Evolutionary conservation across 2,113 vertebrate species (phyloP), one percentile per base, ranked within the genome.

Genomic region (Xenopus laevis): DNA sequence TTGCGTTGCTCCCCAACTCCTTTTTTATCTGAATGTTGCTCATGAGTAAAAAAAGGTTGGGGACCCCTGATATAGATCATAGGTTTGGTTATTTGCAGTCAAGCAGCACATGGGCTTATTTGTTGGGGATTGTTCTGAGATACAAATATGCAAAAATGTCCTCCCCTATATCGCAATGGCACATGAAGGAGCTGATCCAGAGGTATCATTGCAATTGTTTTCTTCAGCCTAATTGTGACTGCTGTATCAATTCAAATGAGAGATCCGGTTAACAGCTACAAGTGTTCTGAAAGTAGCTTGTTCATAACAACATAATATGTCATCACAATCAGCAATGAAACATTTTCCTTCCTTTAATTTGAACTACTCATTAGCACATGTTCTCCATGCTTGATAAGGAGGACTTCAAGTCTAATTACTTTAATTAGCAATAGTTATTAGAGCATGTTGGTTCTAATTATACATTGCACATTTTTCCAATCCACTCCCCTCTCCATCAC

Each of bases 381-480:
- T 33, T 80, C 78, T 79, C 81, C 77, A 79, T 68, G 79, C 71
- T 83, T 80, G 79, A 77, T 78, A 83, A 82, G 79, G 78, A 84
- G 79, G 82, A 72, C 79, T 79, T 63, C 78, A 80, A 65, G 79
- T 84, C 80, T 82, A 82, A 82, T 79, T 79, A 80, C 83, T 86
- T 84, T 83, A 83, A 84, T 84, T 84, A 83, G 82, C 69, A 84
- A 81, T 78, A 84, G 80, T 71, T 77, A 75, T 71, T 75, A 83
- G 79, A 79, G 72, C 78, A 79, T 80, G 72, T 79, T 79, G 83
- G 45, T 71, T 75, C 82, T 83, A 79, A 84, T 80, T 86, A 81
- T 82, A 84, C 80, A 84, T n/a, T n/a, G 78, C 80, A 80, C 80
- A 81, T 78, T 65, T 85, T 81, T 84, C 77, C 81, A 83, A 85